Conservation (phyloP, 2,888 invertebrate species). For the Drosophila maculinotata region DNA sequence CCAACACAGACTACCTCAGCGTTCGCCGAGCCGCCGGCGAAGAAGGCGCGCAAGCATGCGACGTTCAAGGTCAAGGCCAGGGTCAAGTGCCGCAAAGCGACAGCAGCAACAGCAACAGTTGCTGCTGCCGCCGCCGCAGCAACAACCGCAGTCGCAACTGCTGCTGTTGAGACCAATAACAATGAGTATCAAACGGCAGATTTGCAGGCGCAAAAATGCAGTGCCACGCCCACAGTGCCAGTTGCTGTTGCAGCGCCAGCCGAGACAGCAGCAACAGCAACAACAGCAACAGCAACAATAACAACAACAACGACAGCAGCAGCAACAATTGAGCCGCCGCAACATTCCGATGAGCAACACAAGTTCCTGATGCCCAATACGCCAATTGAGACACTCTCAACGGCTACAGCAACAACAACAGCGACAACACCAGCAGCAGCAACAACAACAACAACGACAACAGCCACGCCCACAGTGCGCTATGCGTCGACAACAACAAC, state of each 20-base stretch:
- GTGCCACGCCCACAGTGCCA: conserved; percentile 49
- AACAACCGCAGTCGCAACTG: background rate
- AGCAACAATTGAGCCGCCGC: conserved; percentile 44
- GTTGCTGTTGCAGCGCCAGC: conserved; percentile 13
- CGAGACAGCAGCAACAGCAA: no score
- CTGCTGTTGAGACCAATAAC: conserved; percentile 70
- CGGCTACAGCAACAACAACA: conserved; percentile 15
- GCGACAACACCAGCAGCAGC: conserved; percentile 10
- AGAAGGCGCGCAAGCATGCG: conserved; percentile 55
- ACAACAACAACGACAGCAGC: conserved; percentile 38
- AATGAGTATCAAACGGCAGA: conserved; percentile 71
- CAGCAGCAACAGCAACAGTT: conserved; percentile 2
- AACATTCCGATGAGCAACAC: conserved; percentile 77
- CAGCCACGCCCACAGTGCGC: conserved; percentile 20
- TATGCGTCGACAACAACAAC: conserved; percentile 40
- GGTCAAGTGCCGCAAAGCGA: conserved; percentile 39
- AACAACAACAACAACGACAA: conserved; percentile 3
- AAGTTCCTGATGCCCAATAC: conserved; percentile 80
- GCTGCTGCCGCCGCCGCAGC: conserved; percentile 1
- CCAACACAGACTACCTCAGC: conserved; percentile 55
- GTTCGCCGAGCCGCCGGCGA: conserved; percentile 43
- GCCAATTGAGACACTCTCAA: conserved; percentile 38
- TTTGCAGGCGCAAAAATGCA: conserved; percentile 56
- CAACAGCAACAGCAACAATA: conserved; percentile 2
- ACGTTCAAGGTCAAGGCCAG: conserved; percentile 31